Conservation (phyloP, 2,797 vertebrate species). For the Gymnothorax reevesii region DNA sequence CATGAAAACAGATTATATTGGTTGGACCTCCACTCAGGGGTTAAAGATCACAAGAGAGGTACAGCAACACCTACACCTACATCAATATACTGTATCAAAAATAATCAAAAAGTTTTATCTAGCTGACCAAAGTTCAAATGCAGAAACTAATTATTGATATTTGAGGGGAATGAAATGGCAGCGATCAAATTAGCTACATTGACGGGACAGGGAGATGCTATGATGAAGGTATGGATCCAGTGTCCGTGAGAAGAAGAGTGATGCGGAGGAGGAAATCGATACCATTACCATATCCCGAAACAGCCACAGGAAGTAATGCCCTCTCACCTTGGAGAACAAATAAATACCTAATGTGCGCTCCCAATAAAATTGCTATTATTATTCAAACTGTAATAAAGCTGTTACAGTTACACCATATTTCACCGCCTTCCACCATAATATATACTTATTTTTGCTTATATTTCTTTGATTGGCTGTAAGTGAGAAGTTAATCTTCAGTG, state of each 20-base stretch:
- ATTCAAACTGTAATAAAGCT: constrained; percentile 3
- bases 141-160: background rate
- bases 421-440: constrained; percentile 18
- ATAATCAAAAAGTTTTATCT: background rate
- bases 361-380: background rate
- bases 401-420: constrained; percentile 4
- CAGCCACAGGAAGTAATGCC: background rate
- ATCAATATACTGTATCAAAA: background rate
- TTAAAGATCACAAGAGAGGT: background rate
- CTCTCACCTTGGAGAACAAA: background rate
- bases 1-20: too few relatives aligned
- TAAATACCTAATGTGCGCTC: background rate
- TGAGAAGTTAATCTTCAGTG: constrained; percentile 10
- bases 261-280: constrained; percentile 40
- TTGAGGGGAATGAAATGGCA: background rate
- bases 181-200: background rate
- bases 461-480: constrained; percentile 10
- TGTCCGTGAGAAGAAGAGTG: background rate
- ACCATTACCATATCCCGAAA: constrained; percentile 35
- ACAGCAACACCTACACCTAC: background rate
- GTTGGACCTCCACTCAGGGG: too few relatives aligned
- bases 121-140: background rate
- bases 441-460: background rate
- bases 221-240: background rate
- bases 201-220: background rate